Conservation (phyloP, 1,140 invertebrate species). For the Harlomillsia oculata region DNA sequence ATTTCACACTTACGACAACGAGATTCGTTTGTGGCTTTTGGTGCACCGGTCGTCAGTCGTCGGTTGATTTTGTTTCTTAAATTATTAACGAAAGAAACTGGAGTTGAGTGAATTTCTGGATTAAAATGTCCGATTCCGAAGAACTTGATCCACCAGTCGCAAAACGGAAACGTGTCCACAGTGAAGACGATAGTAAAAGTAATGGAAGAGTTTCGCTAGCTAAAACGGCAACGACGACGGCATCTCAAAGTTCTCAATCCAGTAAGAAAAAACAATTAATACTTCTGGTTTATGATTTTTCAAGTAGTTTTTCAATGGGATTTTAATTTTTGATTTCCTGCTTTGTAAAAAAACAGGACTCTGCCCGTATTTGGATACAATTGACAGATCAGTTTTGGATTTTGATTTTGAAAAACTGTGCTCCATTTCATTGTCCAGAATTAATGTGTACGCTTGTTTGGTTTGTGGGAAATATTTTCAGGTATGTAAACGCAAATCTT, state of each 20-base stretch:
- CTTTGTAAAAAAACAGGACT: constrained; percentile 36
- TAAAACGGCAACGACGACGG: neutral
- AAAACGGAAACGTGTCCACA: no score
- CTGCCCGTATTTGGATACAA: constrained; percentile 94
- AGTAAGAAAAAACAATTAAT: constrained; percentile 4
- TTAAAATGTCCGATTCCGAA: no score
- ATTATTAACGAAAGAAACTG: no score
- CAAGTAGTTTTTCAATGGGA: neutral
- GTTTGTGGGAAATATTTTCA: constrained; percentile 99
- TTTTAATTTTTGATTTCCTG: neutral
- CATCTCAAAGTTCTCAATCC: neutral
- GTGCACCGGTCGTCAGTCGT: no score
- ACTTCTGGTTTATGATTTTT: no score
- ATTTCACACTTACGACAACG: no score
- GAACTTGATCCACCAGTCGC: no score
- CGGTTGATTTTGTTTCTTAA: no score
- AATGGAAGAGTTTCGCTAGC: no score
- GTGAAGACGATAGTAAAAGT: no score
- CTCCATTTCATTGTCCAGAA: constrained; percentile 92
- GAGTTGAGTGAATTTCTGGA: no score
- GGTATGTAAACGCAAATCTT: constrained; percentile 40
- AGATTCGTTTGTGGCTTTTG: no score
- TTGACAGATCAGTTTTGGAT: constrained; percentile 91
- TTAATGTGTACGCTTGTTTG: constrained; percentile 99
- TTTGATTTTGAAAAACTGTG: constrained; percentile 99